These are phyloP conservation scores for Sinocyclocheilus maitianheensis DNA, from an alignment of 2,113 vertebrate species.

Conservation along the genomic window DNA sequence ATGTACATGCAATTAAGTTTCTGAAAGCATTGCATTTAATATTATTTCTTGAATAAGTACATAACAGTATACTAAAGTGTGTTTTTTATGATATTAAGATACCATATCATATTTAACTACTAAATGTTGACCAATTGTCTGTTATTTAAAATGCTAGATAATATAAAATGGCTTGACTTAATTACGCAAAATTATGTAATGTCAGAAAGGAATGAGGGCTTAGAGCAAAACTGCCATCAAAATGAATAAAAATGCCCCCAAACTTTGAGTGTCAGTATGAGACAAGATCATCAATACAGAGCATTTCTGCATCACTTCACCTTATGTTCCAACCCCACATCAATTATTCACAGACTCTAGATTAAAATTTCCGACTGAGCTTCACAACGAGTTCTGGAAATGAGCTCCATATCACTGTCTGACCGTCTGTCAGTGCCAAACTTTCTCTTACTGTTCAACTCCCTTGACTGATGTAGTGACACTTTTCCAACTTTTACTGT, in stretches of 20 bases:
- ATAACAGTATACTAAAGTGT: not conserved
- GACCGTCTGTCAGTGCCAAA: not conserved
- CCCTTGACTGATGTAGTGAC: not conserved
- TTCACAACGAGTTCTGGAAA: not conserved
- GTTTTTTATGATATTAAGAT: too few relatives aligned
- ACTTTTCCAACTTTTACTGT: conserved; percentile 6
- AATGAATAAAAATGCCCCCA: not conserved
- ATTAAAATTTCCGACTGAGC: conserved; percentile 34
- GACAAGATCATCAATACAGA: not conserved
- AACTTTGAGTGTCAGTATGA: not conserved
- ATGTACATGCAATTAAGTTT: too few relatives aligned
- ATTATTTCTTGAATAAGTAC: not conserved
- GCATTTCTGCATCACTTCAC: not conserved
- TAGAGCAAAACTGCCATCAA: not conserved
- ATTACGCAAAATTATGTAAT: not conserved
- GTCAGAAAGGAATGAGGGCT: not conserved
- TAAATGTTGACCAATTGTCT: not conserved
- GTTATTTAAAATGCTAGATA: not conserved
- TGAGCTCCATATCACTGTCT: conserved; percentile 5
- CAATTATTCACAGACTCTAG: conserved; percentile 28
- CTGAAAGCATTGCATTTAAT: too few relatives aligned
- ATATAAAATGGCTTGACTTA: not conserved
- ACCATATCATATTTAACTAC: not conserved
- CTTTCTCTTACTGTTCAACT: not conserved
- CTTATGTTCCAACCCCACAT: conserved; percentile 16